Evolutionary conservation across 2,888 invertebrate species (phyloP).

Genomic region (Cryptus viduatorius): DNA sequence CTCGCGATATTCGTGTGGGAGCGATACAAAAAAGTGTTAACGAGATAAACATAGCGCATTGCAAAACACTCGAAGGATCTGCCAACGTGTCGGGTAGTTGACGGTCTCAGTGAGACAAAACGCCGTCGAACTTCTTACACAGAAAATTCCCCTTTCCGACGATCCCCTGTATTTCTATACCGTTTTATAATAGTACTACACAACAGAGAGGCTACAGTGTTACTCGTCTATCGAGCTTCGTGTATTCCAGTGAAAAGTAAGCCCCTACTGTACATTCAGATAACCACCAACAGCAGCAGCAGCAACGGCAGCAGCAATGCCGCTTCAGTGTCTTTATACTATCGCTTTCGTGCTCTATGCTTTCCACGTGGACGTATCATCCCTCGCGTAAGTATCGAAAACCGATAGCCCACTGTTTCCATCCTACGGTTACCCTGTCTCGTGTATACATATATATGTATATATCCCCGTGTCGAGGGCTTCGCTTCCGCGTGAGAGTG

Average conservation of each 20-base stretch:
- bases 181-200: neutral
- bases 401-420: slow-evolving; percentile 69
- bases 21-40: neutral
- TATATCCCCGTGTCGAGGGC: slow-evolving; percentile 24
- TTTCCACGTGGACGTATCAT: slow-evolving; percentile 50
- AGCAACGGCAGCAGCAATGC: neutral
- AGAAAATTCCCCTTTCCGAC: neutral
- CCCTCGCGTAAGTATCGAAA: slow-evolving; percentile 70
- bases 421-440: slow-evolving; percentile 25
- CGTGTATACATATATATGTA: neutral
- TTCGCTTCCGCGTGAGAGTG: slow-evolving; percentile 47
- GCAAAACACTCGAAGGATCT: neutral
- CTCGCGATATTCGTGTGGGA: no score
- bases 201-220: slow-evolving; percentile 1
- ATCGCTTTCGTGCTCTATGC: slow-evolving; percentile 26
- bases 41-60: neutral
- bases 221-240: slow-evolving; percentile 16
- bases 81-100: neutral
- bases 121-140: slow-evolving; percentile 35
- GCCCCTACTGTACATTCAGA: neutral
- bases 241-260: slow-evolving; percentile 24
- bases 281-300: neutral
- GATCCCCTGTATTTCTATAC: neutral
- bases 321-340: slow-evolving; percentile 34
- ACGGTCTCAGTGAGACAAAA: slow-evolving; percentile 34